These are phyloP conservation scores for Callipepla squamata DNA, from an alignment of 2,113 vertebrate genomes.

Conservation along the genomic window DNA sequence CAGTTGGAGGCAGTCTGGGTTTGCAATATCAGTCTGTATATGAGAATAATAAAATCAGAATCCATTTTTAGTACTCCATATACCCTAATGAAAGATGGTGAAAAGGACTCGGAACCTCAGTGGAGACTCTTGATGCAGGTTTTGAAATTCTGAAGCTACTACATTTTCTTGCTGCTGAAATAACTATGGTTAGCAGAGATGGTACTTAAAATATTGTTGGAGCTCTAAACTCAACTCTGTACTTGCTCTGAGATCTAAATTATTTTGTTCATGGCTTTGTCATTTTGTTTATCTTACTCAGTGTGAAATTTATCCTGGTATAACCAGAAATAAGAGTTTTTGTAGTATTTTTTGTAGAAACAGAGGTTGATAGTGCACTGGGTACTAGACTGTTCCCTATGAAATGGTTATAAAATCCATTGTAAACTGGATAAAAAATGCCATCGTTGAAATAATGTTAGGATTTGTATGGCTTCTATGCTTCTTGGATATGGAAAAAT, in stretches of 20 bases:
- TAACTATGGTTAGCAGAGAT: neutral
- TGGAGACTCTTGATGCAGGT: neutral
- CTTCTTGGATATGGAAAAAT: neutral
- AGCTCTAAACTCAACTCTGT: neutral
- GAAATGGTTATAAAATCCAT: neutral
- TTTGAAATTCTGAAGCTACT: neutral
- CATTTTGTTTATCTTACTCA: neutral
- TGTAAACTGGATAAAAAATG: slow-evolving; percentile 2
- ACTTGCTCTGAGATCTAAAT: neutral
- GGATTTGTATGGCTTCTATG: neutral
- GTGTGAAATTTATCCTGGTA: neutral
- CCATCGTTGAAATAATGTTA: neutral
- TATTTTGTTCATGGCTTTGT: neutral
- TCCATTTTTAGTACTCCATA: neutral
- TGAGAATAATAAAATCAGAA: neutral
- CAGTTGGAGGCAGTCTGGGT: neutral
- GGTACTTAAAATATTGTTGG: neutral
- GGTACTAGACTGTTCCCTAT: neutral
- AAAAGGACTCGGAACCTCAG: neutral
- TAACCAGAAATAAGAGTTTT: neutral
- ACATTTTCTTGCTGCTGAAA: neutral
- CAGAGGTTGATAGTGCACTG: neutral
- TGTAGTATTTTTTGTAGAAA: neutral
- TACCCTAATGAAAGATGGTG: neutral
- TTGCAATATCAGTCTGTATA: neutral